phyloP scores from a whole-genome alignment of 2,888 invertebrate genomes.

The Brachyptera putata region DNA sequence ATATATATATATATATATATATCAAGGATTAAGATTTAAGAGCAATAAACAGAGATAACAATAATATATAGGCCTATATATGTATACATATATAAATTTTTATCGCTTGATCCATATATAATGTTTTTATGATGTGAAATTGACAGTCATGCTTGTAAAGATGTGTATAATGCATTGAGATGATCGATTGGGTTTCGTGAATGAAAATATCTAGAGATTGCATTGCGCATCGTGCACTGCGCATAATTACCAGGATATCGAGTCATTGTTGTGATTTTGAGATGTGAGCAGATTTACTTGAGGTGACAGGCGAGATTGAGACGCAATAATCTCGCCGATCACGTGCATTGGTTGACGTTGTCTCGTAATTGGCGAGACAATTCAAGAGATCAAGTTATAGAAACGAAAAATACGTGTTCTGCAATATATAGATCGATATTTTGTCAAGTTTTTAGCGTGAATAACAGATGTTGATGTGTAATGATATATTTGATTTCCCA shows the following conservation, averaged over 20 bases:
- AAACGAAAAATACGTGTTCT: background rate
- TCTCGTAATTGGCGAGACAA: too few relatives aligned
- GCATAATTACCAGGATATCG: background rate
- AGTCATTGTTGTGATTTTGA: background rate
- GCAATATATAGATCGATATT: background rate
- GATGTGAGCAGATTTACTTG: background rate
- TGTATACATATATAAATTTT: too few relatives aligned
- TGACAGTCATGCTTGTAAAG: slow-evolving; percentile 5
- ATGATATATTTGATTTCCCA: too few relatives aligned
- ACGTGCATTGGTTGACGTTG: too few relatives aligned
- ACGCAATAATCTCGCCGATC: too few relatives aligned
- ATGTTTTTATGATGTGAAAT: slow-evolving; percentile 7
- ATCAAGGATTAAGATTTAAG: background rate
- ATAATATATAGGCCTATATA: too few relatives aligned
- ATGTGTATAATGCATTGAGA: too few relatives aligned
- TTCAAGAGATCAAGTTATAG: background rate
- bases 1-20: too few relatives aligned
- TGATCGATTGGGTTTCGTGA: slow-evolving; percentile 9
- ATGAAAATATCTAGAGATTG: slow-evolving; percentile 2
- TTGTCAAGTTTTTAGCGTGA: too few relatives aligned
- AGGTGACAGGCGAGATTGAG: slow-evolving; percentile 5
- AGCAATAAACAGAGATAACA: background rate
- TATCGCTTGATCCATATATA: background rate
- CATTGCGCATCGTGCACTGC: background rate
- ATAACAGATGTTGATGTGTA: too few relatives aligned